Evolutionary conservation across 2,797 vertebrate species (phyloP).

Genomic region (Clarias fuscus): DNA sequence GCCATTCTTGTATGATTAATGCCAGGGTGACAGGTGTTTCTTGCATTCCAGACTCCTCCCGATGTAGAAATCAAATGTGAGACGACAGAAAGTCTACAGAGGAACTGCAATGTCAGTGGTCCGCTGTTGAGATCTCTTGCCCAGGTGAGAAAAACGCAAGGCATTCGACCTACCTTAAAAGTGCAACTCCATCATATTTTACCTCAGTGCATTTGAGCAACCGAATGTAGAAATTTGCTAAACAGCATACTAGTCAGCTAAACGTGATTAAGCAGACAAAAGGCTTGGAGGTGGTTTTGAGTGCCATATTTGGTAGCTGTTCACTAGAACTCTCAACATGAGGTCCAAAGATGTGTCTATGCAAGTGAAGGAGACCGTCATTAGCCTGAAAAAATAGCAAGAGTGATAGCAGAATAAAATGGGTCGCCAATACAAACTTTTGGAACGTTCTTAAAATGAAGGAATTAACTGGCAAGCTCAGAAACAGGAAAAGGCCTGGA

Average conservation of each 20-base stretch:
- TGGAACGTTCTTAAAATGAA: too few species aligned
- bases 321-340: too few species aligned
- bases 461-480: too few species aligned
- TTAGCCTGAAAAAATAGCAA: too few species aligned
- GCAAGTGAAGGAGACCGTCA: too few species aligned
- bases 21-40: not conserved
- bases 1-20: not conserved
- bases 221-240: not conserved
- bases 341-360: too few species aligned
- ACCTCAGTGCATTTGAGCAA: not conserved
- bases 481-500: too few species aligned
- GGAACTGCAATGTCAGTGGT: slow-evolving; percentile 85
- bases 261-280: too few species aligned
- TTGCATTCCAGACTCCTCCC: slow-evolving; percentile 76
- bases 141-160: slow-evolving; percentile 40
- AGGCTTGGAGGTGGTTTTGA: too few species aligned
- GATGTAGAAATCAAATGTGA: slow-evolving; percentile 85
- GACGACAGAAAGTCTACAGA: slow-evolving; percentile 70
- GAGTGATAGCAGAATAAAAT: too few species aligned
- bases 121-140: slow-evolving; percentile 83
- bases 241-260: not conserved
- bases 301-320: too few species aligned
- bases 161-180: not conserved
- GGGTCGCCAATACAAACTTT: too few species aligned
- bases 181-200: not conserved